Base-by-base conservation (phyloP, 2,113 vertebrate species). In the Dolichallabes microphthalmus region DNA sequence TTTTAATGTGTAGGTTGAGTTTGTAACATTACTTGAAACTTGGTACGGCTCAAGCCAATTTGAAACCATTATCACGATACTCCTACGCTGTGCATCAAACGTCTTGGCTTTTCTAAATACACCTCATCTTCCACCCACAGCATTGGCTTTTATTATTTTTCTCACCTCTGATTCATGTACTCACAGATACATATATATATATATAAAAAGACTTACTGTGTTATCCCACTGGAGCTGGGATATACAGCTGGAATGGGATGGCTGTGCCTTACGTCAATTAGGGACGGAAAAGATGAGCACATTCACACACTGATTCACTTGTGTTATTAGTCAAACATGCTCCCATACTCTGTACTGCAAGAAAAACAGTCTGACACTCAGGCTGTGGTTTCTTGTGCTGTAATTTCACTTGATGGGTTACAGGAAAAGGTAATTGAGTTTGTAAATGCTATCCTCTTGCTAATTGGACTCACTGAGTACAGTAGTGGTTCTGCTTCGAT, bases 161-260 rank as follows among this genome's bases (percentile, higher is more conserved):
- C 66, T 86, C 58, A 76, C 87, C 92, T 91, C 90, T 85, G 32
- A 10, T 19, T 45, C 19, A 25, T 75, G 4, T 27, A 81, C 32
- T 32, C 32, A 32, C 63, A 64, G 25, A 78, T 9, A 66, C 22
- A 78, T 19, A 30, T 52, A 35, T 35, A 35, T 35, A 35, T 35
- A 35, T 35, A 35, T 35, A 35, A 64, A 30, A 76, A 76, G 14
- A 30, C 25, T 30, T 11, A 52, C 74, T 3, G 13, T 27, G 20
- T 69, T 35, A 20, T 35, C 17, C 6, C 66, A 17, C 10, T 20
- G 2, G 0, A 45, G 35, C 27, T 5, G 27, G 27, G n/a, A 25
- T 25, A 7, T 74, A 14, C 71, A 82, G 5, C 8, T 53, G 7
- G 63, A 58, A 60, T n/a, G 12, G 25, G 32, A 60, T 60, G 22